Evolutionary conservation across 2,797 vertebrate species (phyloP), one percentile per base, ranked within the genome.

Genomic region (Thripadectes ignobilis): DNA sequence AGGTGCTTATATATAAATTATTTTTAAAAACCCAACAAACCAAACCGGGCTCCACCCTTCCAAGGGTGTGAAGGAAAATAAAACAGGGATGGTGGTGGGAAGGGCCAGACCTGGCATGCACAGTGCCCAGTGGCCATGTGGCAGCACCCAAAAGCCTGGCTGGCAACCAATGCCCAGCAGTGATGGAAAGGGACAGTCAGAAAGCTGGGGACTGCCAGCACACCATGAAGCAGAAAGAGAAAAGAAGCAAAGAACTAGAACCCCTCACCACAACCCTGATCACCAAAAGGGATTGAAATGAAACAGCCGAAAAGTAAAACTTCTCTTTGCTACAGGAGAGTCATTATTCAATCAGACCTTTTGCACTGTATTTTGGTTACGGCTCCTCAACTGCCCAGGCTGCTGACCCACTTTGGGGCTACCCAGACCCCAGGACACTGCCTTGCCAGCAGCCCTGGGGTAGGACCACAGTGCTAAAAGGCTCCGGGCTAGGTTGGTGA

Each of bases 401-500:
- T 88, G 79, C 58, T 58, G 84, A 63, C 59, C 39, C 32, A 48
- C 45, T 43, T 14, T 38, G 58, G 27, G 58, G 36, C 77, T 43
- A 29, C 23, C 22, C 23, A 30, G 49, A 85, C 4, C 34, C 34
- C 63, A 30, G 9, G 38, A 36, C 3, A 1, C 51, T 8, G 66
- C 29, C 34, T 27, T 6, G 0, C 9, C 7, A 6, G 65, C 41
- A 76, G 73, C 69, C 51, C 30, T 1, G 1, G 26, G 29, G 29
- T 8, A 52, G 59, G 19, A n/a, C 36, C 0, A 0, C 0, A 0
- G 7, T 11, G 39, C 69, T 49, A 20, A 54, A 65, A 22, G 16
- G 8, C 41, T 6, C 20, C 2, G 3, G 30, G 49, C 16, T 14
- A 29, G 29, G 21, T 66, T 0, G 0, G 38, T 0, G 0, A 32